Percentiles rank a stretch among this genome's conserved stretches.
Conservation (phyloP, 53 echinoderm and acorn worm species). For the Stichopus horrens region DNA sequence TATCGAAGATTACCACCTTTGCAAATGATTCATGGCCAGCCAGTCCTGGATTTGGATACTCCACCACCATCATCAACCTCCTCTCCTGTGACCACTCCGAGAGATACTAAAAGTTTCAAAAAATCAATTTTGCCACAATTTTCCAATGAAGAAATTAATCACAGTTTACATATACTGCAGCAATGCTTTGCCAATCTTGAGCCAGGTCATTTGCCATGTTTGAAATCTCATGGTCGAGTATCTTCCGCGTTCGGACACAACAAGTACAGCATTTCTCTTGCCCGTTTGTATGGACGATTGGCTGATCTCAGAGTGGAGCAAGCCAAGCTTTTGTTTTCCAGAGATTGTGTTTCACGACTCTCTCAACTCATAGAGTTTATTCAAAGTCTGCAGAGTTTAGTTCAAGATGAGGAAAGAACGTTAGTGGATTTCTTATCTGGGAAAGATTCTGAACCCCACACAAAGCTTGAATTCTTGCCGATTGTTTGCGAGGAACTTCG, state of each 20-base stretch:
- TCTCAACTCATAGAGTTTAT: conserved; percentile 78
- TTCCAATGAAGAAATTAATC: conserved; percentile 83
- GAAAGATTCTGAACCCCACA: conserved; percentile 63
- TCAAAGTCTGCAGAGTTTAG: conserved; percentile 66
- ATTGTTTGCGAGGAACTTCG: conserved; percentile 86
- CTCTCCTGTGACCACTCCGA: conserved; percentile 57
- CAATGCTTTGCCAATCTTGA: conserved; percentile 81
- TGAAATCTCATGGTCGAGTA: conserved; percentile 66
- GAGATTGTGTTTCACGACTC: conserved; percentile 77
- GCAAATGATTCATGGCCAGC: conserved; percentile 83
- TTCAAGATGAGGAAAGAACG: conserved; percentile 79
- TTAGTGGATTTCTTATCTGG: conserved; percentile 63
- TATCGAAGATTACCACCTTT: conserved; percentile 82
- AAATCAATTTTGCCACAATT: conserved; percentile 58
- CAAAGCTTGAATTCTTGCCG: conserved; percentile 86
- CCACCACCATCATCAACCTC: conserved; percentile 78
- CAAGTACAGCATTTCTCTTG: conserved; percentile 89
- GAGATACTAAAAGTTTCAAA: conserved; percentile 37
- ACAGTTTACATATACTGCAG: conserved; percentile 73
- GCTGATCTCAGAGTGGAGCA: conserved; percentile 69
- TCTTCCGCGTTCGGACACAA: conserved; percentile 92
- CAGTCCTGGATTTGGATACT: conserved; percentile 90
- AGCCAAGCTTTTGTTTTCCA: conserved; percentile 67
- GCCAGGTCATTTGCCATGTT: conserved; percentile 73
- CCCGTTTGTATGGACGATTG: conserved; percentile 64